phyloP scores from a whole-genome alignment of 2,888 invertebrate species.

The Rhagonycha lutea region DNA sequence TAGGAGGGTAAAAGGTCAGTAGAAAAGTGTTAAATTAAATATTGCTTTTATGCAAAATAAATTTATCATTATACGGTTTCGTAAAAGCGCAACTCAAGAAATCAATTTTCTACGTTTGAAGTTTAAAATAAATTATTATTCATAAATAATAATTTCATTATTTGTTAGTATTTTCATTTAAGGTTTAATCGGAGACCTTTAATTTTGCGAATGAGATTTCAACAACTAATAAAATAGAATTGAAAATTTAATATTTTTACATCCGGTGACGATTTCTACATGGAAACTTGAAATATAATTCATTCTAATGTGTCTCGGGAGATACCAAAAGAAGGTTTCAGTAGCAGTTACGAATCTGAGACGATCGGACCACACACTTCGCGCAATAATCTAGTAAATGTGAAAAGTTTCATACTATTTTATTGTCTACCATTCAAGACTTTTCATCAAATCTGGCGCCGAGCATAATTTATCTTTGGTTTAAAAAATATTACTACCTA shows the following conservation, averaged over 20 bases:
- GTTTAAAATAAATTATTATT: no score
- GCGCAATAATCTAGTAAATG: constrained; percentile 36
- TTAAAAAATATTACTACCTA: neutral
- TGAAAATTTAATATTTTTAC: constrained; percentile 29
- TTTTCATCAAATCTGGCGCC: neutral
- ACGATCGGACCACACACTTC: constrained; percentile 32
- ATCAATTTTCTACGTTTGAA: no score
- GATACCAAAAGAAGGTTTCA: constrained; percentile 30
- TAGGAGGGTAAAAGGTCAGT: neutral
- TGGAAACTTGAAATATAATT: constrained; percentile 32
- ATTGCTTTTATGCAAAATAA: no score
- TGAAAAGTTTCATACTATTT: constrained; percentile 29
- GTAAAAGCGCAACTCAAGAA: no score
- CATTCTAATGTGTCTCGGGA: constrained; percentile 29
- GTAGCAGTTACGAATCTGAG: constrained; percentile 28
- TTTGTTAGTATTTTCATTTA: no score
- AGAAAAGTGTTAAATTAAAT: no score
- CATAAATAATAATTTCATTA: no score
- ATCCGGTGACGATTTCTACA: constrained; percentile 27
- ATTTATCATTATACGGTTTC: no score
- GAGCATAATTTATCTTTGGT: neutral
- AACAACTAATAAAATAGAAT: constrained; percentile 26
- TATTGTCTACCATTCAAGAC: neutral
- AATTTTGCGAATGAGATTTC: neutral
- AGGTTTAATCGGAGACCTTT: neutral